Evolutionary conservation across 2,113 vertebrate species (phyloP), one percentile per base, ranked within the genome.

Genomic region (Connochaetes taurinus): DNA sequence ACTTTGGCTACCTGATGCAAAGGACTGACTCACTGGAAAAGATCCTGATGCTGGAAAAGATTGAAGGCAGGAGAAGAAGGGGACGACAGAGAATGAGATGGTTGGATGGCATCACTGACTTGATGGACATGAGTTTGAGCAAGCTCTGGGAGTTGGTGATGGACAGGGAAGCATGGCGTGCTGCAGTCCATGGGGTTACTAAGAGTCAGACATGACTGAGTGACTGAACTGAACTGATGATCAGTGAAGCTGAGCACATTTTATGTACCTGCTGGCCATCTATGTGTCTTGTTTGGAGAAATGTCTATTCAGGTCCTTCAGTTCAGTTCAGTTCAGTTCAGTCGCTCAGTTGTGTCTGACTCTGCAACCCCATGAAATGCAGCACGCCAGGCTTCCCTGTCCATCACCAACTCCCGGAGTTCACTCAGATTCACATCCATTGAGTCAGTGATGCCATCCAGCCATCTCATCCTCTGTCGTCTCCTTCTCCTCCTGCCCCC

Each of bases 331-430:
- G 47, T 50, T 50, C 47, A 47, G 47, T 47, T 47, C 47, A 47
- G 11, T 13, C 0, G 0, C 47, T 50, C 47, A 50, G 47, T 3
- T 3, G 47, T 50, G 1, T 50, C 47, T 2, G 47, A 50, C 47
- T 50, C 1, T 50, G 1, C 12, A 12, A 50, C 47, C 47, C 47
- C 47, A 50, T 50, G 47, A 50, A 50, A 13, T 12, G 47, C 47
- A 50, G 47, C 47, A 50, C 11, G 47, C 47, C 47, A 50, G 47
- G 47, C 47, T 50, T 50, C 47, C 47, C 47, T 50, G 47, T 50
- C 12, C 47, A 50, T 50, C 47, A 50, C 47, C 47, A 50, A 50
- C 47, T 50, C 2, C 47, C 1, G 47, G 12, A 50, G 47, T 50
- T 50, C 47, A 50, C 47, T 50, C 47, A 50, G 47, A 50, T 12